These are phyloP conservation scores for Pogoniulus pusillus DNA, from an alignment of 2,797 vertebrate genomes.

Conservation along the genomic window DNA sequence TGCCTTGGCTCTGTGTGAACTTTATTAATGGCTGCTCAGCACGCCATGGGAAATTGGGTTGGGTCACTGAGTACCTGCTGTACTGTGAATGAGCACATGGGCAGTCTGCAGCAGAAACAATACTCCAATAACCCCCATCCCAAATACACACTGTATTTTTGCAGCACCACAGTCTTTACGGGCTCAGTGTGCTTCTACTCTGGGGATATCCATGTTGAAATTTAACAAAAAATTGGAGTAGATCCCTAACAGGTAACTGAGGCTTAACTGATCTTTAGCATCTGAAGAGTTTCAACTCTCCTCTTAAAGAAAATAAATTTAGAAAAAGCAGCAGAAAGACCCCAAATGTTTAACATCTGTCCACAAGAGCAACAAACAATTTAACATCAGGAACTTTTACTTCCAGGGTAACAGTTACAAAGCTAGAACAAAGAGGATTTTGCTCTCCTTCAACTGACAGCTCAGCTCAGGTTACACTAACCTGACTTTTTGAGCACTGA, in stretches of 20 bases:
- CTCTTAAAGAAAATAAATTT: background rate
- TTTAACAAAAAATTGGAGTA: background rate
- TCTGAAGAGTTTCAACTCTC: background rate
- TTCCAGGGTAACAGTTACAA: background rate
- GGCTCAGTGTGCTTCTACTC: background rate
- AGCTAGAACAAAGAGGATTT: background rate
- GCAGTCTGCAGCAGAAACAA: background rate
- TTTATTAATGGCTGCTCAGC: background rate
- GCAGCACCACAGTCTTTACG: background rate
- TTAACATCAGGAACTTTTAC: background rate
- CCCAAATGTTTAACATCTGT: background rate
- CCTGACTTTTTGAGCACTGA: background rate
- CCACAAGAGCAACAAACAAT: background rate
- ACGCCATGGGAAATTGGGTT: fast-evolving
- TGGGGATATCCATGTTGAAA: background rate
- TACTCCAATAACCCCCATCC: background rate
- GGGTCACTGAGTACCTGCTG: fast-evolving
- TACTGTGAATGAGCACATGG: fast-evolving
- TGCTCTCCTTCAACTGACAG: background rate
- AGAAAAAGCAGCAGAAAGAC: background rate
- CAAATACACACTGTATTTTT: background rate
- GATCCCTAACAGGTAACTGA: background rate
- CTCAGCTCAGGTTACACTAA: constrained; percentile 9
- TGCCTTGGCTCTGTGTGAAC: background rate
- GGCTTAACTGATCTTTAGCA: background rate